These are phyloP conservation scores for Phalacrocorax pelagicus DNA, from an alignment of 2,113 vertebrate species.

Conservation along the genomic window DNA sequence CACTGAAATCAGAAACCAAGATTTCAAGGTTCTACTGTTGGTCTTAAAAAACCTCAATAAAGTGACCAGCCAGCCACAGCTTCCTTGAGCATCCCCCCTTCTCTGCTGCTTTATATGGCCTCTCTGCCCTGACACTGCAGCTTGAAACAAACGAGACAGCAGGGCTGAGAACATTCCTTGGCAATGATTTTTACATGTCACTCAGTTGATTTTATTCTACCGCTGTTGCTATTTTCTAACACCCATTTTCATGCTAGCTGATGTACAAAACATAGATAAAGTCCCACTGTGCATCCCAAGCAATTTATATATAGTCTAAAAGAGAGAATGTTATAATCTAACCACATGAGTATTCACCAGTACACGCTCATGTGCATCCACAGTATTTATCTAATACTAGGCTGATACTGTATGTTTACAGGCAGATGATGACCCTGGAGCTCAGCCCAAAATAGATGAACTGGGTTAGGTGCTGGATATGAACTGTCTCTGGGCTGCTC, in stretches of 20 bases:
- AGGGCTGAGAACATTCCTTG: constrained; percentile 59
- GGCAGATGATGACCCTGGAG: not conserved
- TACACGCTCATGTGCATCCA: not conserved
- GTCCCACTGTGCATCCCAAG: not conserved
- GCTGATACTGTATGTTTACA: not conserved
- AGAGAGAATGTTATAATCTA: not conserved
- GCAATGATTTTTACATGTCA: constrained; percentile 62
- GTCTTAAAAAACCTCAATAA: not conserved
- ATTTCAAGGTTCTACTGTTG: not conserved
- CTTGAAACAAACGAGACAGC: constrained; percentile 38
- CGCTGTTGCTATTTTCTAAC: constrained; percentile 37
- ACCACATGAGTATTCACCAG: not conserved
- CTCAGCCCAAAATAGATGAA: not conserved
- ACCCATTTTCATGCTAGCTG: not conserved
- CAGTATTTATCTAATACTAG: not conserved
- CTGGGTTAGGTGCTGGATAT: not conserved
- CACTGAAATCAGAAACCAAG: constrained; percentile 8
- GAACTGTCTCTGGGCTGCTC: not conserved
- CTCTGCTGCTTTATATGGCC: constrained; percentile 23
- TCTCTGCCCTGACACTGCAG: not conserved
- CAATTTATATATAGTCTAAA: not conserved
- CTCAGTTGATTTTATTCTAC: not conserved
- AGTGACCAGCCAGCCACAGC: not conserved
- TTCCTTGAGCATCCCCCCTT: constrained; percentile 13
- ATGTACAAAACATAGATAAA: constrained; percentile 12